Conservation (phyloP, 2,888 invertebrate species). For the Miltochrista miniata region DNA sequence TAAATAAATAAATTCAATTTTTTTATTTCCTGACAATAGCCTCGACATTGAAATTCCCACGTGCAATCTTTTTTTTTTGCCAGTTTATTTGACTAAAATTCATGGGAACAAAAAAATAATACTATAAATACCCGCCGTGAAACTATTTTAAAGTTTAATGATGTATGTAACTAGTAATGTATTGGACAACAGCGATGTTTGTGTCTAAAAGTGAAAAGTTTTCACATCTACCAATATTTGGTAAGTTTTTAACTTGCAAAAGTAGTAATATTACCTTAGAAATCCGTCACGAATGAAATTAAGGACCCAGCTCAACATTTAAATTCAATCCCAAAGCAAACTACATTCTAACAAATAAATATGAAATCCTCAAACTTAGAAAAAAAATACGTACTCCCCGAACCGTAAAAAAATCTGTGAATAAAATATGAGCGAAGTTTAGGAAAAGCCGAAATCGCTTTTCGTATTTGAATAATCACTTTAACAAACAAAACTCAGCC, state of each 20-base stretch:
- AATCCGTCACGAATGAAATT: neutral
- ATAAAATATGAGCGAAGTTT: conserved; percentile 82
- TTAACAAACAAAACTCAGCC: conserved; percentile 79
- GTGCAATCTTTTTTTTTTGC: conserved; percentile 22
- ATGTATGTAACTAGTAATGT: no score
- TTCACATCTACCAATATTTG: no score
- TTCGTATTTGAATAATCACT: conserved; percentile 83
- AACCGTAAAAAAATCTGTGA: conserved; percentile 78
- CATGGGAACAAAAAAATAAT: no score
- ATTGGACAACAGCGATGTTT: neutral
- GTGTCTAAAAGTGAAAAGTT: neutral
- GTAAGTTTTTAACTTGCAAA: no score
- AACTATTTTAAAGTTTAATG: no score
- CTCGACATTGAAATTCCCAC: conserved; percentile 21
- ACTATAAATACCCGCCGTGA: no score
- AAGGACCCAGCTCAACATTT: conserved; percentile 11
- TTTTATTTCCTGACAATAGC: conserved; percentile 30
- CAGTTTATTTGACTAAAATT: no score
- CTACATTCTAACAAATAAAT: conserved; percentile 35
- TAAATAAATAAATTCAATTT: no score
- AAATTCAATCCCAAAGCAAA: conserved; percentile 23
- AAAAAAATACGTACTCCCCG: conserved; percentile 70
- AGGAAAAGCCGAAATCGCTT: conserved; percentile 79
- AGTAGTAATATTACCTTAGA: neutral
- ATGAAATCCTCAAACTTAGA: conserved; percentile 56